Conservation (phyloP, 2,113 vertebrate species). For the Pycnonotus jocosus region DNA sequence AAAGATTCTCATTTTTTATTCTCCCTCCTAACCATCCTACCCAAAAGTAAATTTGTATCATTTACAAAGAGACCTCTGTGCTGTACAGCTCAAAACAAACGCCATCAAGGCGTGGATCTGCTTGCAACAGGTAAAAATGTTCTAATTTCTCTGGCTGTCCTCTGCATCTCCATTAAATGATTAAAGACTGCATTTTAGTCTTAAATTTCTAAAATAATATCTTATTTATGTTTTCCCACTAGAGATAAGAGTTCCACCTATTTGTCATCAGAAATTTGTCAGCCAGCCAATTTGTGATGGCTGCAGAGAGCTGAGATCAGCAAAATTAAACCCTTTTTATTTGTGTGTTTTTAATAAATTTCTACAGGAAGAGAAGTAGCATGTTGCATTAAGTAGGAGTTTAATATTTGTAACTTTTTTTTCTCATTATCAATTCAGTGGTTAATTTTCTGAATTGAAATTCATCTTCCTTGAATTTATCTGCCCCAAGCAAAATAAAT, state of each 20-base stretch:
- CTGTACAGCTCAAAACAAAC: background rate
- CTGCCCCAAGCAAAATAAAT: background rate
- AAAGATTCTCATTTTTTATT: background rate
- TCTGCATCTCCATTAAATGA: background rate
- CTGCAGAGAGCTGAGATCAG: background rate
- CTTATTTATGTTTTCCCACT: background rate
- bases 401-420: background rate
- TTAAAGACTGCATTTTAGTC: background rate
- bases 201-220: background rate
- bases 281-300: background rate
- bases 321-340: background rate
- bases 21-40: background rate
- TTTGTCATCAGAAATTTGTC: background rate
- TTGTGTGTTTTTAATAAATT: background rate
- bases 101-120: background rate
- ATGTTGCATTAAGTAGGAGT: background rate
- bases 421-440: background rate
- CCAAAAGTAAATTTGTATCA: background rate
- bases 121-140: background rate
- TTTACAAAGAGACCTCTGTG: background rate
- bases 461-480: background rate
- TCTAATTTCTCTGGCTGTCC: background rate
- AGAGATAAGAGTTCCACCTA: background rate
- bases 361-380: background rate
- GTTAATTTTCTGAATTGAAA: background rate